A percentile compares a stretch with the other conserved stretches of the same genome.
phyloP scores from a whole-genome alignment of 2,888 invertebrate species.

The Heteromyza rotundicornis region DNA sequence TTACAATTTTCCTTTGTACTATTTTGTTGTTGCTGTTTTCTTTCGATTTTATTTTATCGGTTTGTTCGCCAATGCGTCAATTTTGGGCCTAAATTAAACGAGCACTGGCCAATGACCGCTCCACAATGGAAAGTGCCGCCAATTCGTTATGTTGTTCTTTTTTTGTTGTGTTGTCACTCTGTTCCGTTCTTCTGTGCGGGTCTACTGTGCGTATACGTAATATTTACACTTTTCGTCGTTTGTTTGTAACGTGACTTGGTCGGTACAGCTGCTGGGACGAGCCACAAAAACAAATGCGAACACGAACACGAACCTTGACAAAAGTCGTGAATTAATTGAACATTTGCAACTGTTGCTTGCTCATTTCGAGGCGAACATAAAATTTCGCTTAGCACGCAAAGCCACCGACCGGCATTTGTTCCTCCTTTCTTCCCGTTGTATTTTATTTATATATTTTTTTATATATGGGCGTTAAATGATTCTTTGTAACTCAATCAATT shows the following conservation, averaged over 20 bases:
- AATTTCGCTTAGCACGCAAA: slow-evolving; percentile 34
- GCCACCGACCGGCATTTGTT: slow-evolving; percentile 23
- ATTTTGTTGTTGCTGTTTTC: slow-evolving; percentile 32
- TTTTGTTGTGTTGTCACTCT: no score
- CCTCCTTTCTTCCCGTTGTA: neutral
- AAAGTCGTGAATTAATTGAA: slow-evolving; percentile 35
- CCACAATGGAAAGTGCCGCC: neutral
- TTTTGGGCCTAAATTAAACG: neutral
- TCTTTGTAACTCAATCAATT: slow-evolving; percentile 52
- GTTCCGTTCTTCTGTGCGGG: no score
- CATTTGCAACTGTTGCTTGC: slow-evolving; percentile 2
- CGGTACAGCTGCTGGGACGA: neutral
- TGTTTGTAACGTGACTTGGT: slow-evolving; percentile 9
- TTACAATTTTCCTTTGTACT: slow-evolving; percentile 28
- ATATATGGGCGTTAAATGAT: slow-evolving; percentile 44
- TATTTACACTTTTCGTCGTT: slow-evolving; percentile 7
- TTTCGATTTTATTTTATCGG: slow-evolving; percentile 1
- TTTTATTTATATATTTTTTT: slow-evolving; percentile 27
- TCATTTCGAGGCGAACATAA: slow-evolving; percentile 2
- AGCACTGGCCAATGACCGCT: slow-evolving; percentile 27
- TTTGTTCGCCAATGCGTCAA: neutral
- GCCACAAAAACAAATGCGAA: no score
- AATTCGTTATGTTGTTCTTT: no score
- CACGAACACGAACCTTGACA: slow-evolving; percentile 35
- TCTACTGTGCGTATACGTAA: slow-evolving; percentile 18